Conservation (phyloP, 2,888 invertebrate species). For the Ceriagrion tenellum region DNA sequence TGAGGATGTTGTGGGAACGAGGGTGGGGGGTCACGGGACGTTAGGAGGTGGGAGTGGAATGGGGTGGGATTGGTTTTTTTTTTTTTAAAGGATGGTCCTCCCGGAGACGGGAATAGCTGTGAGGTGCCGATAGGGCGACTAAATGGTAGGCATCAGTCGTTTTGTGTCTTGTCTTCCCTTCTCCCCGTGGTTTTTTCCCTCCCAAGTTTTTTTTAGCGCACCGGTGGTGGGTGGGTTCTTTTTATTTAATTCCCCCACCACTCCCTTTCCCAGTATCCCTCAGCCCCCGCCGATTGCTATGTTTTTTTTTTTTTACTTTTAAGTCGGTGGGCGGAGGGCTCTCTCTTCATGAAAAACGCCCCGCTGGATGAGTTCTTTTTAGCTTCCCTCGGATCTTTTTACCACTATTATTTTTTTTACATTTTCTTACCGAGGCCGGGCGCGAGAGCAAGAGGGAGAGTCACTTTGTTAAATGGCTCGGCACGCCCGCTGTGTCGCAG, state of each 20-base stretch:
- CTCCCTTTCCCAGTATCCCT: neutral
- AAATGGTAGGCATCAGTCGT: slow-evolving; percentile 57
- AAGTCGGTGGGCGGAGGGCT: neutral
- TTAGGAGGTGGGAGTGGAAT: neutral
- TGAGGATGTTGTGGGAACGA: neutral
- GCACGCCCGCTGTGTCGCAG: neutral
- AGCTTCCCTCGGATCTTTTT: slow-evolving; percentile 27
- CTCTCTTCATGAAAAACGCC: slow-evolving; percentile 30
- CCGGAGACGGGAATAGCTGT: slow-evolving; percentile 26
- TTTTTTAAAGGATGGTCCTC: neutral
- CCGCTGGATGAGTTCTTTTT: slow-evolving; percentile 15
- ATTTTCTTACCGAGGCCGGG: neutral
- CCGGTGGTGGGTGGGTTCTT: neutral
- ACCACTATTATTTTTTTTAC: neutral
- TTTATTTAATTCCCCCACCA: too few relatives aligned
- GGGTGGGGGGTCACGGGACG: neutral
- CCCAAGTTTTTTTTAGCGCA: neutral
- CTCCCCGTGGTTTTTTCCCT: neutral
- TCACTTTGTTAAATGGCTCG: slow-evolving; percentile 43
- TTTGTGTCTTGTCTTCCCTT: slow-evolving; percentile 17
- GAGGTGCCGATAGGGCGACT: slow-evolving; percentile 54
- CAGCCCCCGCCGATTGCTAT: neutral
- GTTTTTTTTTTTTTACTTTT: neutral
- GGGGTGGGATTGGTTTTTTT: neutral
- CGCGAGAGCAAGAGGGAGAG: neutral